Evolutionary conservation across 2,113 vertebrate genomes (phyloP).

Genomic region (Bos taurus): ARS-UCD2.0 NC_037329.1:11564001-11564500

Average conservation of each 20-base stretch:
- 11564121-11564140: not conserved
- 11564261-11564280: not conserved
- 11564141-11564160: not conserved
- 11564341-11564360: not conserved
- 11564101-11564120: not conserved
- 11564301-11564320: rapidly evolving
- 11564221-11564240: not conserved
- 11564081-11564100: not conserved
- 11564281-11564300: not conserved
- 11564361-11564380: not conserved
- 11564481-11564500: not conserved
- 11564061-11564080: not conserved
- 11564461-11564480: not conserved
- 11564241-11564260: not conserved
- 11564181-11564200: not conserved
- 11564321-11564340: not conserved
- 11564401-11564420: not conserved
- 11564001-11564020: not conserved
- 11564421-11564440: not conserved
- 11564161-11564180: not conserved
- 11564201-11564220: not conserved
- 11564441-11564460: not conserved
- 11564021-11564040: not conserved
- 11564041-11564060: not conserved
- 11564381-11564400: not conserved